Evolutionary conservation across 2,113 vertebrate genomes (phyloP).

Genomic region (Protobothrops mucrosquamatus): DNA sequence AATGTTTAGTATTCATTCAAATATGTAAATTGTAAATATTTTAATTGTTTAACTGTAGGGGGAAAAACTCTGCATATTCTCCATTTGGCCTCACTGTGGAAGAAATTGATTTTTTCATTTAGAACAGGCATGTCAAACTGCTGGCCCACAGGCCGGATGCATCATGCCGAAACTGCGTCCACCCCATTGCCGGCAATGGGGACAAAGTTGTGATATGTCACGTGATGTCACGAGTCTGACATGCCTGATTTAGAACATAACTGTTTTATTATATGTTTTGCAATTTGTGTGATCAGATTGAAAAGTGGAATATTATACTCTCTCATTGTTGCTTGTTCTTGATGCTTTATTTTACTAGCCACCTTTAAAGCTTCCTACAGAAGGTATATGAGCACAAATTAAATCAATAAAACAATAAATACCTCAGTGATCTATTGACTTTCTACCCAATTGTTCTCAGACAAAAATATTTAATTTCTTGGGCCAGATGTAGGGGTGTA

Average conservation of each 20-base stretch:
- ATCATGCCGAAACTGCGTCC: too few relatives aligned
- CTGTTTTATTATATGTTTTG: conserved; percentile 62
- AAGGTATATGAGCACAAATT: neutral
- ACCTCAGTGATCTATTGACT: neutral
- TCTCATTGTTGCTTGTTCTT: conserved; percentile 60
- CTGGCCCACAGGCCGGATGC: too few relatives aligned
- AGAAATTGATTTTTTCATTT: conserved; percentile 68
- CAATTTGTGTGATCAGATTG: conserved; percentile 52
- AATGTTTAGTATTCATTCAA: neutral
- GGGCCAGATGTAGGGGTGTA: neutral
- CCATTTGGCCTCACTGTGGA: neutral
- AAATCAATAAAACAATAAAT: neutral
- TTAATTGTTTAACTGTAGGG: neutral
- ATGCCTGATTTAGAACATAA: conserved; percentile 55
- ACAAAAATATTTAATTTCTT: neutral
- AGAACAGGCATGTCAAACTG: neutral
- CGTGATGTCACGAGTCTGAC: too few relatives aligned
- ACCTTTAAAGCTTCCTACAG: neutral
- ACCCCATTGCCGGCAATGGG: too few relatives aligned
- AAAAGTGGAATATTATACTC: conserved; percentile 60
- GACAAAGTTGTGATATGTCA: too few relatives aligned
- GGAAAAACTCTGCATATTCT: neutral
- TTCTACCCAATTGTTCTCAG: neutral
- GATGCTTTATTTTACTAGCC: neutral
- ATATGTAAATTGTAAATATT: neutral